Conservation (phyloP, 1,140 invertebrate species). For the Drosophila parabipectinata region DNA sequence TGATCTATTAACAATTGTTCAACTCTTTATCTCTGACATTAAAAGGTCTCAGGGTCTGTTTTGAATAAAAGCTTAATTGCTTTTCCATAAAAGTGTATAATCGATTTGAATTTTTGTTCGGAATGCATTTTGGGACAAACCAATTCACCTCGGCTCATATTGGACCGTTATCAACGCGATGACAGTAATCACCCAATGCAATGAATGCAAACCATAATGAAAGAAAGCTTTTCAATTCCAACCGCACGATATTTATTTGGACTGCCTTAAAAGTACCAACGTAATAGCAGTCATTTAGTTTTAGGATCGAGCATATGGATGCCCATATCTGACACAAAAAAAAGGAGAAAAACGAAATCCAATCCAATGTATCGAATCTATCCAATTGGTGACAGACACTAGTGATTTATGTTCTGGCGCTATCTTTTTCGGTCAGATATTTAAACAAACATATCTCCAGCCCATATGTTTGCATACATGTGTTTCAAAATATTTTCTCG, state of each 20-base stretch:
- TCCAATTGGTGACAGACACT: constrained; percentile 18
- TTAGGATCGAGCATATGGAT: constrained; percentile 25
- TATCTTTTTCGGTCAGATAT: constrained; percentile 16
- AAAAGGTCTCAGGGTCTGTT: constrained; percentile 9
- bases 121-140: constrained; percentile 34
- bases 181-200: constrained; percentile 37
- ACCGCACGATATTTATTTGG: constrained; percentile 19
- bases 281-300: constrained; percentile 36
- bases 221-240: constrained; percentile 31
- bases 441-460: constrained; percentile 22
- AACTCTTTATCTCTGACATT: constrained; percentile 15
- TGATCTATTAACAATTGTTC: constrained; percentile 6
- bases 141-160: constrained; percentile 41
- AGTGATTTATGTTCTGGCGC: constrained; percentile 18
- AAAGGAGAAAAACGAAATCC: background rate
- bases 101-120: constrained; percentile 23
- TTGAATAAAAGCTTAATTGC: constrained; percentile 51
- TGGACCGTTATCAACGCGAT: constrained; percentile 26
- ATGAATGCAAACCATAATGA: constrained; percentile 37
- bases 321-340: constrained; percentile 23
- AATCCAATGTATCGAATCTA: constrained; percentile 12
- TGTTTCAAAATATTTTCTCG: constrained; percentile 37
- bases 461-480: constrained; percentile 30
- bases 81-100: constrained; percentile 38
- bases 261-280: constrained; percentile 31